Base-by-base conservation (phyloP, 2,113 vertebrate genomes). In the Oenanthe oenanthe region DNA sequence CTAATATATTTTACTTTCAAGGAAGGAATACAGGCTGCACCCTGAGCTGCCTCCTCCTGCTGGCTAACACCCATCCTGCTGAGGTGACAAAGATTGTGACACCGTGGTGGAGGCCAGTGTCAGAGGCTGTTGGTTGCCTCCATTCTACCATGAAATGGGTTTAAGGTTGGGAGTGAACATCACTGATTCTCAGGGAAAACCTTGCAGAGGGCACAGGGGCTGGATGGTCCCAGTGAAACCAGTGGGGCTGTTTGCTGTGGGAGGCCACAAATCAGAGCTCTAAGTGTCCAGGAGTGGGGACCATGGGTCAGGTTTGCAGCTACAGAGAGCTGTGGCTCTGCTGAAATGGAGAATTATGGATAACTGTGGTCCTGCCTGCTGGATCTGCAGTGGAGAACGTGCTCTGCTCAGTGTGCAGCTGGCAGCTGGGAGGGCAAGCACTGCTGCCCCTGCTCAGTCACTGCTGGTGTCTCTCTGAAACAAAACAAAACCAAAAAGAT, bases 321-420 rank as follows among this genome's bases (percentile, higher is more conserved):
- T 20, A 0, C 8, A 47, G 53, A 76, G 15, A 13, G 1, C 8
- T 0, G 0, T 1, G 40, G 48, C 42, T 68, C 40, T 58, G 21
- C 68, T 67, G 62, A n/a, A 66, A 17, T 10, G 56, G 16, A 32
- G 22, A 47, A 8, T 12, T 6, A 0, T 2, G 32, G 70, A 7
- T 6, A 0, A 1, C 0, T 7, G 31, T 13, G 76, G 53, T 85
- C 34, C 29, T 29, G 43, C 10, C 68, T 43, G 12, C 62, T 53
- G 62, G 13, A 18, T 12, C 62, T 38, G 43, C 34, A 11, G 3
- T 2, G 61, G 77, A 25, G 65, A 21, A 26, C 7, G 0, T 14
- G 32, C 7, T n/a, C 61, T 70, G 43, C 10, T 25, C 40, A 10
- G 4, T 3, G 18, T 24, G 2, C 2, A 7, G 63, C 43, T 48